These are phyloP conservation scores for Macaria notata DNA, from an alignment of 2,888 invertebrate species.

Conservation along the genomic window DNA sequence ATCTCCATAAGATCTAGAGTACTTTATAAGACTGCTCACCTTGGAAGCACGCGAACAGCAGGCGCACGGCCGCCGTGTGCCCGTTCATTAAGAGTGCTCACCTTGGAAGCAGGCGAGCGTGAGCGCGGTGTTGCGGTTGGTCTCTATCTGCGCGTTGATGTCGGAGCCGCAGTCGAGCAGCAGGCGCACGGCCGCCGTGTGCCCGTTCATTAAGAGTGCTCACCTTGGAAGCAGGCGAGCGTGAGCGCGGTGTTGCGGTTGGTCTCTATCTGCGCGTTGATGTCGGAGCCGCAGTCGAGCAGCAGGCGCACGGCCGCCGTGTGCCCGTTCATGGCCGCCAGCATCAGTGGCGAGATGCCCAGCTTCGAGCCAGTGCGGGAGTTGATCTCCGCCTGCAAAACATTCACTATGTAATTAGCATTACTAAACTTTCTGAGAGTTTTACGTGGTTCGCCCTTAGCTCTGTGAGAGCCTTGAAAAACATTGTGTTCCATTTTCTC, in stretches of 20 bases:
- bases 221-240: conserved; percentile 98
- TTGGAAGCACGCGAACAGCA: conserved; percentile 98
- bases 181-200: conserved; percentile 93
- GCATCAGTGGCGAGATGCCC: conserved; percentile 99
- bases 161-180: conserved; percentile 99
- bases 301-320: conserved; percentile 95
- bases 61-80: conserved; percentile 92
- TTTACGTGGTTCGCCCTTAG: no score
- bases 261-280: conserved; percentile 99
- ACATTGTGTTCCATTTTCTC: no score
- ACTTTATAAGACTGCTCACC: no score
- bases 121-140: conserved; percentile 98
- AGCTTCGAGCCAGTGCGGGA: conserved; percentile 98
- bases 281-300: conserved; percentile 98
- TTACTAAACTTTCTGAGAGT: no score
- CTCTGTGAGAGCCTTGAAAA: no score
- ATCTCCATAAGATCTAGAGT: no score
- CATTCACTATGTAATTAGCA: no score
- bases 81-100: no score
- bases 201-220: conserved; percentile 97
- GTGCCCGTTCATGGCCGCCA: conserved; percentile 99
- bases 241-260: conserved; percentile 99
- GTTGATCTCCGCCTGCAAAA: conserved; percentile 93
- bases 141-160: conserved; percentile 99
- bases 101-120: conserved; percentile 99